Evolutionary conservation across 2,113 vertebrate species (phyloP).

Genomic region (Leuciscus idus): DNA sequence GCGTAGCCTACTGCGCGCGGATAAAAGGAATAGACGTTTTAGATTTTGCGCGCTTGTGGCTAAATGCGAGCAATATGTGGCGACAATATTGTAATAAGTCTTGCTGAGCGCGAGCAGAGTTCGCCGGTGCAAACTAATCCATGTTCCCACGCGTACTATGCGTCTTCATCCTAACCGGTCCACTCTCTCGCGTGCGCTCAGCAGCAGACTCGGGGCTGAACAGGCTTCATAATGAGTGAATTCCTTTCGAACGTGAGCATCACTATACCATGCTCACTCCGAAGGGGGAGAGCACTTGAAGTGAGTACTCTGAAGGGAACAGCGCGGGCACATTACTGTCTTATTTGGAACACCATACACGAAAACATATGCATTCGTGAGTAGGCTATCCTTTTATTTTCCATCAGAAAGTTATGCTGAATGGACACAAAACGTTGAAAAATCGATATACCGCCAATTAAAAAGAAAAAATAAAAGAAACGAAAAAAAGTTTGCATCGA

Average conservation of each 20-base stretch:
- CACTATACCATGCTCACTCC: neutral
- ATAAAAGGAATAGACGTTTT: neutral
- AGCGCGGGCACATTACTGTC: neutral
- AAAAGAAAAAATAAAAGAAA: too few relatives aligned
- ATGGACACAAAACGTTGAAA: neutral
- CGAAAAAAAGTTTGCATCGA: neutral
- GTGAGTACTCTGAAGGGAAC: neutral
- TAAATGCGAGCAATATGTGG: neutral
- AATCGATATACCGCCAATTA: neutral
- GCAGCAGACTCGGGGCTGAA: neutral
- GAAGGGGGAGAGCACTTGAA: neutral
- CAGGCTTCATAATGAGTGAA: neutral
- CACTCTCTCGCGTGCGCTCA: neutral
- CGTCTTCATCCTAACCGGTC: neutral
- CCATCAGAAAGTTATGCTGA: neutral
- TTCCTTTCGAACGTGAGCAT: conserved; percentile 12
- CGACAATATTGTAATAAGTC: neutral
- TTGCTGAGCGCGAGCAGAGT: neutral
- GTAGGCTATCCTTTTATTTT: neutral
- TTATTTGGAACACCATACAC: neutral
- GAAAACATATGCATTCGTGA: neutral
- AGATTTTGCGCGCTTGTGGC: neutral
- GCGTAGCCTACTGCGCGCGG: conserved; percentile 12
- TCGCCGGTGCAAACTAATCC: conserved; percentile 13
- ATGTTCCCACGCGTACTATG: conserved; percentile 26